Base-by-base conservation (phyloP, 35 echinoderm and acorn worm genomes). In the Apostichopus californicus region DNA sequence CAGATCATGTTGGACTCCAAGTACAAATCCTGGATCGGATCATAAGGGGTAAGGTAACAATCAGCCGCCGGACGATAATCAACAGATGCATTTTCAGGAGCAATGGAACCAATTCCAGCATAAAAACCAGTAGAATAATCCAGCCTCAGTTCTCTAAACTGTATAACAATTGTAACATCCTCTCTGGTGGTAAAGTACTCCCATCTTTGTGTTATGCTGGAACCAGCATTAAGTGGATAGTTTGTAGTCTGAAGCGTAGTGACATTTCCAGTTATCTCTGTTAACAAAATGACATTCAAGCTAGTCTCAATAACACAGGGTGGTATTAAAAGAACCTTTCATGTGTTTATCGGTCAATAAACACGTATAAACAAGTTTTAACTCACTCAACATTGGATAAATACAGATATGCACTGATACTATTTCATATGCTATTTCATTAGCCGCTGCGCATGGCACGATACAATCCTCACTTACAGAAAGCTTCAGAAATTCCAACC, bases 31-130 rank as follows among this genome's bases (percentile, higher is more conserved):
- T 56, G 22, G 55, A 83, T 56, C 2, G 80, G 80, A 55, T 83
- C 80, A 7, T 83, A 83, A 3, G 9, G 80, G 3, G 80, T 83
- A 55, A 83, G 80, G 55, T 53, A 34, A 83, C 80, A 57, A 56
- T 83, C 80, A 12, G 12, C 10, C 5, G 80, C 80, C 18, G 80
- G 80, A 13, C 80, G 46, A 53, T 83, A 83, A 34, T 83, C 80
- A 56, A 83, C 80, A 6, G 80, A 83, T 5, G 80, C 34, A 83
- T 83, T 83, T 83, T 83, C 80, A 8, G 80, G 80, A 55, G 80
- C 46, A 5, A 83, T 15, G 6, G 46, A 46, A 17, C 80, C 80
- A 83, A 83, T 83, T 53, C 80, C 80, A 14, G 80, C 80, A 34
- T 83, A 83, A 83, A 83, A 83, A 13, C 24, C 9, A n/a, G n/a